Percentiles rank a stretch among this genome's conserved stretches.
These are phyloP conservation scores for Phengaris alcon DNA, from an alignment of 2,888 invertebrate genomes.

Conservation along the genomic window DNA sequence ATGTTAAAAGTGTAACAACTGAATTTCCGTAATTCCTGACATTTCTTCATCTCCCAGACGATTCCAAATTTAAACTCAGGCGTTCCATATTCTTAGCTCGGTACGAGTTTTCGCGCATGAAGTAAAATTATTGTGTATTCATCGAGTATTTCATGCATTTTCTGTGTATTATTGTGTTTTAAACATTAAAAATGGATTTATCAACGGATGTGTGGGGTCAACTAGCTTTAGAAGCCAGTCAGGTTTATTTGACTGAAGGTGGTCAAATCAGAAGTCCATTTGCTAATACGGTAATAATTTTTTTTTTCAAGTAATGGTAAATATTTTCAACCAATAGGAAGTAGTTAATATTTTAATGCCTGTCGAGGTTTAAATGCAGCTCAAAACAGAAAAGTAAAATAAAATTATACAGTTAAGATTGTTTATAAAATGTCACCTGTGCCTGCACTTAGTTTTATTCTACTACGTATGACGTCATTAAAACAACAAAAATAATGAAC, in stretches of 20 bases:
- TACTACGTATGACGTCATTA: neutral
- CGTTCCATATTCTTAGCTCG: conserved; percentile 60
- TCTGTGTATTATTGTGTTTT: conserved; percentile 46
- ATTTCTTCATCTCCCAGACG: conserved; percentile 61
- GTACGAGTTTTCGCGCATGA: conserved; percentile 57
- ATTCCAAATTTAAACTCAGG: conserved; percentile 75
- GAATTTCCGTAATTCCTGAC: conserved; percentile 50
- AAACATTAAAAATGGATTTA: conserved; percentile 78
- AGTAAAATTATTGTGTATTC: conserved; percentile 51
- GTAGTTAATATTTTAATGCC: no score
- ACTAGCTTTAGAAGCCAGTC: conserved; percentile 90
- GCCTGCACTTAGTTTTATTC: neutral
- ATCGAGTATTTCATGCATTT: conserved; percentile 44
- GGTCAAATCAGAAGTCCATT: conserved; percentile 89
- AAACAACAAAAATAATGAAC: neutral
- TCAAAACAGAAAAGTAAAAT: neutral
- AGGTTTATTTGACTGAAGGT: conserved; percentile 90
- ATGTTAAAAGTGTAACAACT: conserved; percentile 38
- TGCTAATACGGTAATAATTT: conserved; percentile 86
- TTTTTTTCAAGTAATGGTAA: neutral
- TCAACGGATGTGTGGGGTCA: conserved; percentile 93
- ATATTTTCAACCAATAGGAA: neutral
- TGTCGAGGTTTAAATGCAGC: no score
- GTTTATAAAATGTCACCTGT: neutral
- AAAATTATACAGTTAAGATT: neutral